Base-by-base conservation (phyloP, 2,113 vertebrate genomes). In the Rhizomys pruinosus region DNA sequence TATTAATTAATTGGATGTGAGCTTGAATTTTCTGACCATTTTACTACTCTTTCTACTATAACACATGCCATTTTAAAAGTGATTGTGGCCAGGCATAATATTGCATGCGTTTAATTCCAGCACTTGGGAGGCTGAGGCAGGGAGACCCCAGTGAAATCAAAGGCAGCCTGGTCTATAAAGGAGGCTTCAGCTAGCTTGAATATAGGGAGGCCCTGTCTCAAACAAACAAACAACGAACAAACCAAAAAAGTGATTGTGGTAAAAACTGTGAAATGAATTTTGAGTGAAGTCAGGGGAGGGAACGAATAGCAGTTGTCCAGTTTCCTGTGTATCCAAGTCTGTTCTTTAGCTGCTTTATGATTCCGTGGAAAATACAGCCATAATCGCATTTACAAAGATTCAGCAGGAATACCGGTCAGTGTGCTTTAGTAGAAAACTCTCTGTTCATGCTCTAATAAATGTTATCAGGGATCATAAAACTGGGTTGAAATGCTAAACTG, bases 221-320 rank as follows among this genome's bases (percentile, higher is more conserved):
- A 52, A 52, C 47, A 52, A 52, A 52, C 47, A 52, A 52, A 52
- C 47, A 52, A 52, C 3, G 3, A 59, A 59, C 9, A 59, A 59
- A 59, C 13, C 9, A 15, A 59, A 59, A 20, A 59, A 69, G 10
- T 11, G 27, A 66, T 66, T 66, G 29, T 66, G 29, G 9, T 47
- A 84, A 94, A 93, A 90, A 42, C 47, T 82, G 5, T 93, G 44
- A 66, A 82, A 73, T 94, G 19, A 90, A 89, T 72, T 82, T 57
- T 76, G 19, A 94, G 87, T 7, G 2, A 68, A 80, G 27, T 90
- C 63, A 89, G 42, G 89, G 17, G 23, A 11, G 17, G 59, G 32
- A 91, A 16, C 42, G 23, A 17, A 27, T 77, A 76, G 47, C 52
- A 81, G n/a, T 37, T 89, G 12, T 59, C 37, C 0, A 85, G 37